Evolutionary conservation across 2,888 invertebrate genomes (phyloP), one percentile per base, ranked within the genome.

Genomic region (Acronicta aceris): DNA sequence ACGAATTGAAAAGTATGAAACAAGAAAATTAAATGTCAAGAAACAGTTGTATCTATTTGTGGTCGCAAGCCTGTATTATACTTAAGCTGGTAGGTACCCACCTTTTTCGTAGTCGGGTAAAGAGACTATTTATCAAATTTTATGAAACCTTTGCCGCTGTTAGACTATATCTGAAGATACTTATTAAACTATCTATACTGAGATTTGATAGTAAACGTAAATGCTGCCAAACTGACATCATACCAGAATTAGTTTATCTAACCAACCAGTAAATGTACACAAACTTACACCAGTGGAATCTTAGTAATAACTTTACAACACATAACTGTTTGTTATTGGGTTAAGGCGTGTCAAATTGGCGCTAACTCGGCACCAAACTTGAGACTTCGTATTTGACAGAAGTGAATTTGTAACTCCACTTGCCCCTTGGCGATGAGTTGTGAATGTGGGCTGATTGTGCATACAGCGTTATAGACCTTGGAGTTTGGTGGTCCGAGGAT

Each of bases 361-460:
- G 74, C 70, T 76, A 81, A 82, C 82, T 82, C 79, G 73, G 73
- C 69, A 72, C 76, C 76, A 79, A 89, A 90, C 84, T 90, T 87
- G 71, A 73, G 81, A 71, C 76, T 81, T 79, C 69, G 71, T 72
- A 78, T 83, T 82, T 79, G 84, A 83, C 81, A 79, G 76, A 83
- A 86, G 82, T 82, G 81, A 86, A 85, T 88, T 89, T 81, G 83
- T 82, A 89, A 90, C 87, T 89, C 76, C 71, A 62, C 47, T 78
- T 77, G 81, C 81, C 82, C 83, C 85, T 78, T 70, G 81, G 76
- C 83, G 82, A 78, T 78, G 70, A 75, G 73, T 78, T 76, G 73
- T 92, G 91, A 92, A 92, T 92, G 84, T 89, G 83, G 82, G 84
- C 84, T 91, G 92, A 91, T 92, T 92, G 88, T 88, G 83, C 78